Conservation (phyloP, 2,888 invertebrate genomes). For the Epinotia nisella region DNA sequence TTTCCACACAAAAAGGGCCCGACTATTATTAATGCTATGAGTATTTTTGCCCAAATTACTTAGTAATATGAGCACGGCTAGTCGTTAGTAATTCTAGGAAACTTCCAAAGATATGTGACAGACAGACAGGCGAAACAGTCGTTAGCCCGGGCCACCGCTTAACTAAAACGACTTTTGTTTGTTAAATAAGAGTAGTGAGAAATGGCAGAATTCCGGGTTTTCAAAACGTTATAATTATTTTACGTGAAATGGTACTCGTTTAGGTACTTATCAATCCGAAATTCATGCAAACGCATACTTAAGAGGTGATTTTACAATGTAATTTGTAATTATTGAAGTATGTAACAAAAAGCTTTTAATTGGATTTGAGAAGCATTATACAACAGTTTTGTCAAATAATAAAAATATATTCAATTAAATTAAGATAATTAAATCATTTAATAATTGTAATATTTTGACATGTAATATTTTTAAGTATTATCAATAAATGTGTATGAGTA, state of each 20-base stretch:
- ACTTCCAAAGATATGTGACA: conserved; percentile 39
- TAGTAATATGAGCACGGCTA: conserved; percentile 24
- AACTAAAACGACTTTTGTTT: conserved; percentile 28
- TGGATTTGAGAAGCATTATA: too few species aligned
- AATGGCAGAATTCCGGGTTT: not conserved
- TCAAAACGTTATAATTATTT: not conserved
- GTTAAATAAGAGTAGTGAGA: conserved; percentile 10
- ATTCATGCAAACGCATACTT: too few species aligned
- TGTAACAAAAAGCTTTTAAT: too few species aligned
- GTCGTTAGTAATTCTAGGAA: conserved; percentile 35
- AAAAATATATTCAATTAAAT: too few species aligned
- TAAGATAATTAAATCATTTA: too few species aligned
- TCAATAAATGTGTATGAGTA: too few species aligned
- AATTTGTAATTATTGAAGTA: too few species aligned
- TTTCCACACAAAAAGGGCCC: not conserved
- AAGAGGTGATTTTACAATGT: too few species aligned
- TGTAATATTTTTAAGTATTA: too few species aligned
- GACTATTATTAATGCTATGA: not conserved
- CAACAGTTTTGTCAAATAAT: too few species aligned
- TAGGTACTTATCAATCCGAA: not conserved
- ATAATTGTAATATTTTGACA: too few species aligned
- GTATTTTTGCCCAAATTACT: conserved; percentile 13
- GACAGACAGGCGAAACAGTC: conserved; percentile 41
- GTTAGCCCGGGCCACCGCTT: conserved; percentile 28
- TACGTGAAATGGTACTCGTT: not conserved